Percentiles rank a stretch among this genome's conserved stretches.
Conservation (phyloP, 2,113 vertebrate genomes). For the Guaruba guarouba region DNA sequence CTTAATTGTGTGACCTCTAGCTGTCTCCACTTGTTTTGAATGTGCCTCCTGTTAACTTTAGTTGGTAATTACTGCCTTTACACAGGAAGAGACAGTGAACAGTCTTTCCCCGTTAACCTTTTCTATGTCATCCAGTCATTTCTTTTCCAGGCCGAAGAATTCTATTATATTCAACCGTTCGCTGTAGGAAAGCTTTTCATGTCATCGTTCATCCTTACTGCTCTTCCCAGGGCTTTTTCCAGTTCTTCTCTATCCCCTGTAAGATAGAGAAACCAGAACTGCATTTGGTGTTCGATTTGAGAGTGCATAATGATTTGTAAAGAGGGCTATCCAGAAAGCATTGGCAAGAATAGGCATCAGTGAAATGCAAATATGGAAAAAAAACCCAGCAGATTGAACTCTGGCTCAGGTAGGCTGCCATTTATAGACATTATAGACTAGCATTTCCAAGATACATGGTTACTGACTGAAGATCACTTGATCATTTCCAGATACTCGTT, state of each 20-base stretch:
- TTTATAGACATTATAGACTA: neutral
- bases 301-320: neutral
- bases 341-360: neutral
- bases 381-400: neutral
- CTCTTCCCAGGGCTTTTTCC: neutral
- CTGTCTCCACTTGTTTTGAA: neutral
- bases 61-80: neutral
- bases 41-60: neutral
- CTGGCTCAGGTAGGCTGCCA: neutral
- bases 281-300: neutral
- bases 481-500: neutral
- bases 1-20: neutral
- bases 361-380: neutral
- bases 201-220: neutral
- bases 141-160: neutral
- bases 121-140: neutral
- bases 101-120: neutral
- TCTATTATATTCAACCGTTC: neutral
- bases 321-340: neutral
- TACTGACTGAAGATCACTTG: neutral
- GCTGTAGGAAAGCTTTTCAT: neutral
- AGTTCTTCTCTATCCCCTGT: neutral
- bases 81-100: neutral
- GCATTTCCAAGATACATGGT: neutral
- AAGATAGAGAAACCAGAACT: neutral